Evolutionary conservation across 2,113 vertebrate species (phyloP), one percentile per base, ranked within the genome.

Genomic region (Cromileptes altivelis): DNA sequence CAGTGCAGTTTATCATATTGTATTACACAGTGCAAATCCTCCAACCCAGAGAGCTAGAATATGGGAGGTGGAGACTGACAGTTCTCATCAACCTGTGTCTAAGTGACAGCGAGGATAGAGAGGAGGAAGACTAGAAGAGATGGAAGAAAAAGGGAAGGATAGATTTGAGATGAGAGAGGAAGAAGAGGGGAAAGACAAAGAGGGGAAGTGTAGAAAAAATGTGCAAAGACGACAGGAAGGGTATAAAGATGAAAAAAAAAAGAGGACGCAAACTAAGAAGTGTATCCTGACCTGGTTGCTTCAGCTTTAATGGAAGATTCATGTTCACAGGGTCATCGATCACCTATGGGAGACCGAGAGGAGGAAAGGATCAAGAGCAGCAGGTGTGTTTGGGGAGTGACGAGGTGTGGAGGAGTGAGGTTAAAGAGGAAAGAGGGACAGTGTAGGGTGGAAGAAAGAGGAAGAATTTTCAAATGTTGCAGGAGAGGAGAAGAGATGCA

Each of bases 241-340:
- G 33, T 14, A 53, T 57, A 23, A 57, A 63, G 63, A 82, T 42
- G 27, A 27, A 27, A 52, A 82, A 80, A 77, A 4, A 42, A 37
- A 37, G 40, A 83, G 42, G 42, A 45, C 11, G 73, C 19, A 63
- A 56, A 68, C 15, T 67, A 55, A 68, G 68, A 87, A 65, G 82
- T 67, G 63, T 89, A 70, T 82, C 77, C 85, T 91, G 81, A 88
- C 79, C 71, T 76, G 21, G 58, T 73, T 52, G 72, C 73, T 87
- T 65, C 61, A 75, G 80, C 64, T 89, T 88, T 95, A 95, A 95
- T 94, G 94, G 92, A 95, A 91, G 85, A 93, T 86, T 90, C 85
- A 37, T 95, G 94, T 95, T 93, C 65, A 27, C 75, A 42, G 76
- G 83, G 84, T 90, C 91, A 92, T 92, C 80, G 84, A 94, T 93